Base-by-base conservation (phyloP, 2,797 vertebrate species). In the Enteromius argenteus region DNA sequence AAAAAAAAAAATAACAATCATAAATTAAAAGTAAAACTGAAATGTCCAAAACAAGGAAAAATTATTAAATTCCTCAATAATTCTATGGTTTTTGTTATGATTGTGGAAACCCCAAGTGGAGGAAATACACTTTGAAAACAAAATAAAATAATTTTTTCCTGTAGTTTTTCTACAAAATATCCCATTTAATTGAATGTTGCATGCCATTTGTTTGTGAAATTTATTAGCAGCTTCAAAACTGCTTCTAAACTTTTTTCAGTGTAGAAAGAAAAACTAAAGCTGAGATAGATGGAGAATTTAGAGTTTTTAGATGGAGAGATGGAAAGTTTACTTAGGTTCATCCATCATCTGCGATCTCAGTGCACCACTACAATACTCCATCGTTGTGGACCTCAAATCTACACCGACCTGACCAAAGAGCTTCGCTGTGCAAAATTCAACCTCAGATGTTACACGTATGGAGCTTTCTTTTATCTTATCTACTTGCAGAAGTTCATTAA, bases 381-480 rank as follows among this genome's bases (percentile, higher is more conserved):
- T 32, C 5, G 0, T 11, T 17, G 79, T 44, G 17, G 17, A 80
- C n/a, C 35, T 76, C 19, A 68, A 37, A 73, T 74, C 39, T 81
- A 69, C 69, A 64, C 17, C 7, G 4, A 44, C 39, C 11, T 46
- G 27, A 44, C 21, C 80, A 73, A 81, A 80, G 49, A 27, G 32
- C 64, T 39, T 37, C 3, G 4, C 7, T 23, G 42, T 68, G 64
- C 78, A 68, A 80, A 42, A 71, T 71, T 42, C 51, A 58, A 32
- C 39, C 80, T 81, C 27, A 72, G 23, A n/a, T 32, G 11, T 60
- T 37, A 23, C 80, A 62, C 4, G 42, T 44, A 46, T 4, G 6
- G 53, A 13, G n/a, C n/a, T 42, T 27, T 64, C 32, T 35, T 19
- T 51, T 51, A 46, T 60, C 81, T 84, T 69, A 78, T 84, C 81